Evolutionary conservation across 2,797 vertebrate genomes (phyloP).

Genomic region (Pygocentrus nattereri): DNA sequence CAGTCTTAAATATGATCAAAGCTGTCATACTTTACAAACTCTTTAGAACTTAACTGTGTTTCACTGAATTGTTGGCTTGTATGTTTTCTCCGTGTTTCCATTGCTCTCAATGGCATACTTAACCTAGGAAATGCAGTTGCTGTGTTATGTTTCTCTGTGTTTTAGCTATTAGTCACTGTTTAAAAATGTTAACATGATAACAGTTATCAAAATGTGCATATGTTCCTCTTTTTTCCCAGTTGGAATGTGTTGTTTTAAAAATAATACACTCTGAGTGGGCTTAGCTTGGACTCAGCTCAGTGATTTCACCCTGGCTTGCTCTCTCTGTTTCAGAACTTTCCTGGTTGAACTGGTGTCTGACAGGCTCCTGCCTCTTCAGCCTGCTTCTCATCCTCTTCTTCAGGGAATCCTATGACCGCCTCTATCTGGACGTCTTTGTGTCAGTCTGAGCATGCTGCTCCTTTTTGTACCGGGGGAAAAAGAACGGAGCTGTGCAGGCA

Average conservation of each 20-base stretch:
- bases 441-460: slow-evolving; percentile 80
- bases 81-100: too few species aligned
- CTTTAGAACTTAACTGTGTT: too few species aligned
- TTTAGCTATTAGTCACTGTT: not conserved
- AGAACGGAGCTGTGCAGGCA: slow-evolving; percentile 66
- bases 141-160: not conserved
- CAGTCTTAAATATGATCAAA: too few species aligned
- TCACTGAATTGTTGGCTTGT: too few species aligned
- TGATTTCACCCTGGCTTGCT: slow-evolving; percentile 18
- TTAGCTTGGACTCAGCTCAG: not conserved
- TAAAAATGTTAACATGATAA: not conserved
- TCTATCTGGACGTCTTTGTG: slow-evolving; percentile 96
- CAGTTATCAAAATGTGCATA: not conserved
- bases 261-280: not conserved
- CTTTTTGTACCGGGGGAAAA: slow-evolving; percentile 56
- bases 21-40: too few species aligned
- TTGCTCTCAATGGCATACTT: not conserved
- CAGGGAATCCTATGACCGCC: slow-evolving; percentile 96
- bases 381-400: slow-evolving; percentile 94
- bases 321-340: slow-evolving; percentile 86
- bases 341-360: slow-evolving; percentile 99
- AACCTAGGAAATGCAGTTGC: not conserved
- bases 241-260: slow-evolving; percentile 1
- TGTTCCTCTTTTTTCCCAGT: not conserved
- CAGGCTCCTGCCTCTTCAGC: slow-evolving; percentile 94